Percentiles rank a stretch among this genome's conserved stretches.
Conservation (phyloP, 2,888 invertebrate species). For the Thecocarcelia acutangulata region DNA sequence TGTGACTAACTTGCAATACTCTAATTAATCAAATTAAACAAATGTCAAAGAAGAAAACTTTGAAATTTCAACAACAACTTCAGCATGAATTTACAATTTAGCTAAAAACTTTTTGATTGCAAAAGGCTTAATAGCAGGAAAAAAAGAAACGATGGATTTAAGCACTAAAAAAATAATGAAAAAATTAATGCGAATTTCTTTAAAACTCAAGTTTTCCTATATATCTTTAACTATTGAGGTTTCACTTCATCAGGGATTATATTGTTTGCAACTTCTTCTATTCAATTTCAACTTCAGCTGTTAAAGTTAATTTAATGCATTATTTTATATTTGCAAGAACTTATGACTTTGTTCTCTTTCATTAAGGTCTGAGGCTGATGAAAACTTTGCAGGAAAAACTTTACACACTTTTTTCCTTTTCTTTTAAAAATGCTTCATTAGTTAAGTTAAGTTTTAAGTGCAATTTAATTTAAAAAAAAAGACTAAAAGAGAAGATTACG, state of each 20-base stretch:
- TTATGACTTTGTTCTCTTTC: conserved; percentile 1
- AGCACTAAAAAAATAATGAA: no score
- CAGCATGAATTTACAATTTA: conserved; percentile 48
- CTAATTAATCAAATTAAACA: not conserved
- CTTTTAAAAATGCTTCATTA: conserved; percentile 37
- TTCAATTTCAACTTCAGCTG: conserved; percentile 9
- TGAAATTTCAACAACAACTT: no score
- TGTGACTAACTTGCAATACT: not conserved
- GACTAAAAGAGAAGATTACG: no score
- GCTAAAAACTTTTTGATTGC: conserved; percentile 33
- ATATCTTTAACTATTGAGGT: conserved; percentile 31
- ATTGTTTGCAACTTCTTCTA: conserved; percentile 30
- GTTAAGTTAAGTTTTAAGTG: conserved; percentile 30
- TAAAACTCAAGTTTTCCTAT: no score
- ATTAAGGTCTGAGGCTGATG: not conserved
- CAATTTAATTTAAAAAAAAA: conserved; percentile 3
- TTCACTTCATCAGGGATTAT: conserved; percentile 39
- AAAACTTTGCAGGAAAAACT: conserved; percentile 20
- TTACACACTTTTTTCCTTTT: not conserved
- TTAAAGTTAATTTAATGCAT: conserved; percentile 52
- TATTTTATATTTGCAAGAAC: conserved; percentile 23
- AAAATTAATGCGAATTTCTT: no score
- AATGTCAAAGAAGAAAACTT: not conserved
- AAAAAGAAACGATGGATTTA: no score
- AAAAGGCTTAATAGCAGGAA: conserved; percentile 8